Conservation (phyloP, 1,140 invertebrate genomes). For the Drosophila sucinea region DNA sequence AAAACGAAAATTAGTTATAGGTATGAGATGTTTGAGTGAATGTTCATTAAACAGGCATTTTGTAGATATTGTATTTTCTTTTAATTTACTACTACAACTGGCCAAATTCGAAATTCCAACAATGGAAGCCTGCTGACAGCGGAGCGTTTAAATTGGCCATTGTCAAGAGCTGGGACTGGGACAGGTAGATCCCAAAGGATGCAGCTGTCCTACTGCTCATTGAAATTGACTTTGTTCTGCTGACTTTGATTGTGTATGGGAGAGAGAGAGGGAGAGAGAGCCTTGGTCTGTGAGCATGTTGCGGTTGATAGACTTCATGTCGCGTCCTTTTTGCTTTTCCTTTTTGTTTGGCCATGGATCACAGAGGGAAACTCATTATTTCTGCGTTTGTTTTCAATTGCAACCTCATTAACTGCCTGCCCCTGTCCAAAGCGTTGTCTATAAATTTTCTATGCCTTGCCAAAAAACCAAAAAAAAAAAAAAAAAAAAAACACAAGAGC, state of each 20-base stretch:
- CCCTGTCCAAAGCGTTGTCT: conserved; percentile 27
- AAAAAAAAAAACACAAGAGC: neutral
- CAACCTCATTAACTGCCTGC: conserved; percentile 72
- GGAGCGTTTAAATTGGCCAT: conserved; percentile 71
- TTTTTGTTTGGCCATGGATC: conserved; percentile 21
- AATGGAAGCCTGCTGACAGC: conserved; percentile 69
- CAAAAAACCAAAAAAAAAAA: conserved; percentile 21
- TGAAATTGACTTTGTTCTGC: conserved; percentile 63
- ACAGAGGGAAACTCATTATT: conserved; percentile 75
- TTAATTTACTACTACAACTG: conserved; percentile 67
- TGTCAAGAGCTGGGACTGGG: conserved; percentile 55
- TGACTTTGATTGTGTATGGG: conserved; percentile 37
- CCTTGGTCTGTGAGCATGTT: conserved; percentile 41
- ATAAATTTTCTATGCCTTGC: conserved; percentile 57
- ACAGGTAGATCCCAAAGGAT: conserved; percentile 21
- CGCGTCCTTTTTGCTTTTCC: conserved; percentile 44
- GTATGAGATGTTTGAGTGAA: conserved; percentile 35
- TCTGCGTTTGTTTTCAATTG: conserved; percentile 78
- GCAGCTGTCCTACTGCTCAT: conserved; percentile 53
- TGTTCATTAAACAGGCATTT: conserved; percentile 65
- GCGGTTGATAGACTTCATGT: conserved; percentile 74
- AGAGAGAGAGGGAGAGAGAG: conserved; percentile 5
- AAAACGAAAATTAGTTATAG: neutral
- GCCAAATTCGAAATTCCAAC: neutral
- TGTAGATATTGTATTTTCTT: conserved; percentile 73